A percentile compares a stretch with the other conserved stretches of the same genome.
phyloP scores from a whole-genome alignment of 2,113 vertebrate genomes.

The Ovibos moschatus region DNA sequence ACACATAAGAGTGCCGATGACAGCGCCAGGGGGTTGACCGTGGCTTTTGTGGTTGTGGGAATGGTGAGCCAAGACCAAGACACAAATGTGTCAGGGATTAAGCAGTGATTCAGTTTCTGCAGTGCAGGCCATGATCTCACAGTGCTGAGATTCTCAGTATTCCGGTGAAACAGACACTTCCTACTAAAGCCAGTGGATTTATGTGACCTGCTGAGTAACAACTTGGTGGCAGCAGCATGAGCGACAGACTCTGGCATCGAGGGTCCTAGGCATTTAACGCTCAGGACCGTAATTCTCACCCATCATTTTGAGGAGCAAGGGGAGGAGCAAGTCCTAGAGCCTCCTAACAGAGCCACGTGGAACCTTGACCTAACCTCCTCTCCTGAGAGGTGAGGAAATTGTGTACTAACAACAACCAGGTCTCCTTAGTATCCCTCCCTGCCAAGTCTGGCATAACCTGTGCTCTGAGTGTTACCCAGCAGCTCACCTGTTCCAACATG shows the following conservation, averaged over 20 bases:
- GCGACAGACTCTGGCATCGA: not conserved
- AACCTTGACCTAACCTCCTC: not conserved
- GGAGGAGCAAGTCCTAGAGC: not conserved
- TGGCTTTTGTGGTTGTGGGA: not conserved
- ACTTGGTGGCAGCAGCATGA: not conserved
- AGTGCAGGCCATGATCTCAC: not conserved
- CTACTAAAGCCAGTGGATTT: not conserved
- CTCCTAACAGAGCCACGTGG: not conserved
- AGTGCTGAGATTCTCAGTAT: not conserved
- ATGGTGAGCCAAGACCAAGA: not conserved
- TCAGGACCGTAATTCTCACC: not conserved
- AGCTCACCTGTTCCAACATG: constrained; percentile 97
- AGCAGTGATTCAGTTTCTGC: not conserved
- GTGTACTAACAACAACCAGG: not conserved
- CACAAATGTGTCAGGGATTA: not conserved
- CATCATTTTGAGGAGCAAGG: not conserved
- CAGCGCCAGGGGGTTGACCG: not conserved
- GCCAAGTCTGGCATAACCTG: not conserved
- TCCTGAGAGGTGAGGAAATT: not conserved
- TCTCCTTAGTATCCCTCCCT: not conserved
- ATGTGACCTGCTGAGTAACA: not conserved
- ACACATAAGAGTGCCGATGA: not conserved
- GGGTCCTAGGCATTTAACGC: not conserved
- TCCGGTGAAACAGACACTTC: not conserved
- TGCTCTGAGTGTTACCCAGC: rapidly evolving